Conservation (phyloP, 2,113 vertebrate genomes). For the Orientallactaga bullata region DNA sequence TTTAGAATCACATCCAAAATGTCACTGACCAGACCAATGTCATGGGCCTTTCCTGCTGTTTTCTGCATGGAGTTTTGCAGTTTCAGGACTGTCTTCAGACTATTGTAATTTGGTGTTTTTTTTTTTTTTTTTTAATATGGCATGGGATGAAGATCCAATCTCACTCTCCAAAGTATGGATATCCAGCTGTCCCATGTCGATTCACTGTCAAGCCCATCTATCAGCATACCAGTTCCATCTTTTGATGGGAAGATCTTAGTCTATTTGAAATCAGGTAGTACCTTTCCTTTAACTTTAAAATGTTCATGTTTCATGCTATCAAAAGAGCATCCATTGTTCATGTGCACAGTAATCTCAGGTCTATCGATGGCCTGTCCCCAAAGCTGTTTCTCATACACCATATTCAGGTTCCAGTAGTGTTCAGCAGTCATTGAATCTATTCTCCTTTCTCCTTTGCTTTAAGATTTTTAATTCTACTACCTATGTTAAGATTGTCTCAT, state of each 20-base stretch:
- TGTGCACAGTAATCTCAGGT: background rate
- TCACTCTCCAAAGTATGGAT: background rate
- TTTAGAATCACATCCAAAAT: background rate
- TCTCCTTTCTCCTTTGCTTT: slow-evolving; percentile 67
- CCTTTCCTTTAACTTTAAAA: background rate
- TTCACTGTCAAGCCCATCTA: background rate
- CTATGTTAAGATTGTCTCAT: slow-evolving; percentile 60
- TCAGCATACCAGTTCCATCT: background rate
- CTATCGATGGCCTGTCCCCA: slow-evolving; percentile 61
- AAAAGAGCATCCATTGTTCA: background rate
- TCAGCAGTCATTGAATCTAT: slow-evolving; percentile 67
- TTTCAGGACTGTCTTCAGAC: background rate
- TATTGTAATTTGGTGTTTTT: background rate
- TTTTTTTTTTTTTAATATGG: background rate
- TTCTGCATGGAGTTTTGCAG: background rate
- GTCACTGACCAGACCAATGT: background rate
- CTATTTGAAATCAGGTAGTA: background rate
- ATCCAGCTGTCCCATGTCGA: background rate
- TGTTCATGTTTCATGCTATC: background rate
- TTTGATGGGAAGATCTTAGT: background rate
- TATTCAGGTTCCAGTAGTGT: slow-evolving; percentile 60
- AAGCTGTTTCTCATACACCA: slow-evolving; percentile 68
- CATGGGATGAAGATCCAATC: background rate
- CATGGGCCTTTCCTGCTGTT: background rate
- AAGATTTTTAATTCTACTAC: slow-evolving; percentile 65